phyloP scores from a whole-genome alignment of 2,113 vertebrate species.

The Oreochromis tanganicae region DNA sequence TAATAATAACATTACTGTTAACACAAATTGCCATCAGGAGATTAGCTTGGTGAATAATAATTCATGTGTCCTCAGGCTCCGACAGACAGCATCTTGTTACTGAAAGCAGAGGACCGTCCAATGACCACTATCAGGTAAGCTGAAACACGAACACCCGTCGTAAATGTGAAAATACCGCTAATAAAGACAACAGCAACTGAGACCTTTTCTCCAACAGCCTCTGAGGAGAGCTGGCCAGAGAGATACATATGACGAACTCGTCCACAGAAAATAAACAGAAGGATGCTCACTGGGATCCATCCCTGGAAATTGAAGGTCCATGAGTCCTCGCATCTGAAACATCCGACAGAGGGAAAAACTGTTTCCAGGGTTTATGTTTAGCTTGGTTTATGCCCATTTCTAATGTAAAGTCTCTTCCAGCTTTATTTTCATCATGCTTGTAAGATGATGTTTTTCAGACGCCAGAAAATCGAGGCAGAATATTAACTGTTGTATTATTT shows the following conservation, averaged over 20 bases:
- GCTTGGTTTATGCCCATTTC: not conserved
- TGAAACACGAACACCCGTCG: accelerated
- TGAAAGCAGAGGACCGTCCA: accelerated
- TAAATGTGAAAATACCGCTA: not conserved
- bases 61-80: not conserved
- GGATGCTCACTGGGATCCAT: accelerated
- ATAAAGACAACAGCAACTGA: not conserved
- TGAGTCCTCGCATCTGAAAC: not conserved
- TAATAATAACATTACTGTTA: accelerated
- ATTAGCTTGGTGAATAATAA: not conserved
- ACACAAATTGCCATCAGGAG: not conserved
- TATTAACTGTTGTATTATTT: accelerated
- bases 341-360: not conserved
- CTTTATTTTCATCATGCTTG: not conserved
- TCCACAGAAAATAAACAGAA: not conserved
- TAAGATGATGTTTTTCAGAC: not conserved
- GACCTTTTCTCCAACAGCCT: not conserved
- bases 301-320: not conserved
- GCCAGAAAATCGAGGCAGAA: accelerated
- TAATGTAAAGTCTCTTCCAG: not conserved
- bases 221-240: not conserved
- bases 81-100: not conserved
- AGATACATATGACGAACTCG: constrained; percentile 14
- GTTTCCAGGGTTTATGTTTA: not conserved
- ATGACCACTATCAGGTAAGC: constrained; percentile 34